phyloP scores from a whole-genome alignment of 2,113 vertebrate genomes.

The Sitta europaea region DNA sequence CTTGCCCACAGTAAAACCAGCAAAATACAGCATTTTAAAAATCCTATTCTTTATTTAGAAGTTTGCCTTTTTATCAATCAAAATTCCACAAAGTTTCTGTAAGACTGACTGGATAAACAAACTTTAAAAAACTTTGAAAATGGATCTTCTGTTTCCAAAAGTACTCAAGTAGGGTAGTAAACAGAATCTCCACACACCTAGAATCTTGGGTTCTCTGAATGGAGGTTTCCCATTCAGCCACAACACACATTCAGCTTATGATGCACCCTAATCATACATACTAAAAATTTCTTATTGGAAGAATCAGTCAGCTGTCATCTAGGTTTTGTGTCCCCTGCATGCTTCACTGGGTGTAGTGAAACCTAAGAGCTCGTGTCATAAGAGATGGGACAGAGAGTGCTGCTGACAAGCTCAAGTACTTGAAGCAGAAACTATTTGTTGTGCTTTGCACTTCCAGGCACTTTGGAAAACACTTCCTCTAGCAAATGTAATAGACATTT shows the following conservation, averaged over 20 bases:
- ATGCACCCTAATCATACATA: not conserved
- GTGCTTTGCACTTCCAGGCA: not conserved
- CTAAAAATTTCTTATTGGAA: not conserved
- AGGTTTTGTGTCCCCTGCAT: no score
- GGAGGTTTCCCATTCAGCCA: not conserved
- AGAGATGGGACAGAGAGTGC: no score
- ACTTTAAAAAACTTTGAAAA: not conserved
- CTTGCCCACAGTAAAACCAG: not conserved
- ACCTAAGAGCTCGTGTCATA: no score
- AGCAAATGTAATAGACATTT: not conserved
- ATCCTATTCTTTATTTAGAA: not conserved
- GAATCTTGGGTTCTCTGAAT: not conserved
- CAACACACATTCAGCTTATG: not conserved
- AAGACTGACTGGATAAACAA: not conserved
- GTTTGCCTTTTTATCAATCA: not conserved
- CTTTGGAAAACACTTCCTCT: not conserved
- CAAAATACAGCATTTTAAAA: not conserved
- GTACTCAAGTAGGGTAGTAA: not conserved
- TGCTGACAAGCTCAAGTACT: not conserved
- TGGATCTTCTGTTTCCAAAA: not conserved
- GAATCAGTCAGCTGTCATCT: not conserved
- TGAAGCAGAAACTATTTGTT: not conserved
- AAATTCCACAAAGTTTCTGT: not conserved
- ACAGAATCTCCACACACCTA: not conserved
- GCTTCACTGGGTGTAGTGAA: not conserved